Evolutionary conservation across 1,140 invertebrate species (phyloP), one percentile per base, ranked within the genome.

Genomic region (Monochamus saltuarius): DNA sequence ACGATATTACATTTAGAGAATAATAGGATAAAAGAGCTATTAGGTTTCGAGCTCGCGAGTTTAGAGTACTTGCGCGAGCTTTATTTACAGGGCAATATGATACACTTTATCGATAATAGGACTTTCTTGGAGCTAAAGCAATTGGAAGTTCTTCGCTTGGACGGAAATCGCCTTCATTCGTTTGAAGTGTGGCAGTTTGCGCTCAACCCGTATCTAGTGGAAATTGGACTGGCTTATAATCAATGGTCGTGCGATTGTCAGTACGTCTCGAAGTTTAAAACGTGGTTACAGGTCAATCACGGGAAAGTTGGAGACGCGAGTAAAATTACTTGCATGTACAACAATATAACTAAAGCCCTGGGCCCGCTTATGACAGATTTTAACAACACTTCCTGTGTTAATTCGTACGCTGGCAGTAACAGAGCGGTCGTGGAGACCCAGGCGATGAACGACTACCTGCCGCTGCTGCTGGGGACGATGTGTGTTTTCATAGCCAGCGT

Each of bases 231-330:
- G 39, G 83, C 88, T n/a, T 84, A 86, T 47, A 97, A 96, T 77
- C 87, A 89, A 13, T 97, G 92, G 92, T 90, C 86, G 52, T 96
- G 94, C 75, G 90, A 94, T 66, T 96, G 94, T 80, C 80, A 85
- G 42, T 95, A 91, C 73, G 71, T 94, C 62, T 83, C 87, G 14
- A 83, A 88, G 62, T 88, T 90, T 61, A 84, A 89, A 66, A 83
- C 84, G 59, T 96, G 91, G 86, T 82, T 94, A 70, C 82, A 82
- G 59, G 82, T 79, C 40, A 89, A 89, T 75, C 80, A 83, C 17
- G 86, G 83, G 62, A 92, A 88, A 80, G 86, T 93, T 50, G 80
- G 85, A 62, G 88, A 90, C 70, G 84, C 84, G 51, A 78, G 81
- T 40, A 84, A 83, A 56, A 83, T 90, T 35, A 84, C 82, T 36